These are phyloP conservation scores for Sphenodon punctatus DNA, from an alignment of 2,797 vertebrate species.

Conservation along the genomic window DNA sequence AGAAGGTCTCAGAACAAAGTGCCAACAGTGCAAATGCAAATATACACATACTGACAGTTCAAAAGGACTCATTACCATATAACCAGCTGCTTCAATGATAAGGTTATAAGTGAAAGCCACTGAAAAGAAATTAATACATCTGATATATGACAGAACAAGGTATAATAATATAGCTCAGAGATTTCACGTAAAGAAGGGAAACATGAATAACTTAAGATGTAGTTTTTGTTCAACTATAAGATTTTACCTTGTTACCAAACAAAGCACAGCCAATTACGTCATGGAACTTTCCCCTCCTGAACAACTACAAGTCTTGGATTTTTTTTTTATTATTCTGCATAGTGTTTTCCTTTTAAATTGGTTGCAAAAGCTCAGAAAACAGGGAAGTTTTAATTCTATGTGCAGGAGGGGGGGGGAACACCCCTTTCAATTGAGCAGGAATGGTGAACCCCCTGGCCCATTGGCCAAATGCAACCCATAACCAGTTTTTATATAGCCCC, in stretches of 20 bases:
- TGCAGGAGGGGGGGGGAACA: too few species aligned
- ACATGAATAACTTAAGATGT: rapidly evolving
- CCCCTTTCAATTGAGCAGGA: too few species aligned
- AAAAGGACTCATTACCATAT: slow-evolving; percentile 58
- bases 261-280: too few species aligned
- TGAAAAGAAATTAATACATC: slow-evolving; percentile 32
- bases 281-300: too few species aligned
- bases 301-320: too few species aligned
- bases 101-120: slow-evolving; percentile 7
- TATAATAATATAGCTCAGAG: neutral
- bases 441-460: too few species aligned
- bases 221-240: neutral
- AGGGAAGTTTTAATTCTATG: neutral
- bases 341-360: too few species aligned
- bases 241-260: neutral
- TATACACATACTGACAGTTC: slow-evolving; percentile 33
- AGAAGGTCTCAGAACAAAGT: slow-evolving; percentile 55
- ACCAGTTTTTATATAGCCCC: too few species aligned
- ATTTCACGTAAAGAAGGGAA: neutral
- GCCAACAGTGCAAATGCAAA: slow-evolving; percentile 57
- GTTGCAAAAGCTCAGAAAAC: neutral
- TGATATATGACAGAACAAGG: slow-evolving; percentile 25
- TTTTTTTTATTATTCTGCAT: too few species aligned
- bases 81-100: slow-evolving; percentile 46
- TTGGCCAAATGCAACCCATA: too few species aligned